Evolutionary conservation across 1,140 invertebrate species (phyloP).

Genomic region (Archivesica marissinica): DNA sequence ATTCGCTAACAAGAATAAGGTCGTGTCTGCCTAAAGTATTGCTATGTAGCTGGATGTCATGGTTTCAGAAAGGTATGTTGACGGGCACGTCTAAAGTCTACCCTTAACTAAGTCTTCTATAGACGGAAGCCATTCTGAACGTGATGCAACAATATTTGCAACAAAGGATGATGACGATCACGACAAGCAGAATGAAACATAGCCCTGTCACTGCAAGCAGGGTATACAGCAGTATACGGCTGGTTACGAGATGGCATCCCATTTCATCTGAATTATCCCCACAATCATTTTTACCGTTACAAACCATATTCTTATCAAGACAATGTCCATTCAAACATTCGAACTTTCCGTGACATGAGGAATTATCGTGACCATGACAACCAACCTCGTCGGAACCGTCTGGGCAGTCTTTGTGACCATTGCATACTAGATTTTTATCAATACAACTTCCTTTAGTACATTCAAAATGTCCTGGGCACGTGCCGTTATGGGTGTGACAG

Average conservation of each 20-base stretch:
- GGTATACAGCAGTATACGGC: neutral
- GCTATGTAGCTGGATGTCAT: too few species aligned
- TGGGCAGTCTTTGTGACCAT: slow-evolving; percentile 30
- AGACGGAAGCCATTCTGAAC: neutral
- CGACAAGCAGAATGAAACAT: neutral
- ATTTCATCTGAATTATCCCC: slow-evolving; percentile 29
- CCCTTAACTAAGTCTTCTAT: slow-evolving; percentile 12
- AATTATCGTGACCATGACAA: neutral
- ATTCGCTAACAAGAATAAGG: too few species aligned
- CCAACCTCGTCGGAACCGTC: slow-evolving; percentile 30
- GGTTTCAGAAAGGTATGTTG: too few species aligned
- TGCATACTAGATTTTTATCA: slow-evolving; percentile 44
- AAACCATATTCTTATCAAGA: slow-evolving; percentile 24
- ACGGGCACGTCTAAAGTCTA: too few species aligned
- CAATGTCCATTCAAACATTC: slow-evolving; percentile 34
- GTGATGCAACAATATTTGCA: slow-evolving; percentile 21
- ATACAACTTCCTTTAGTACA: slow-evolving; percentile 21
- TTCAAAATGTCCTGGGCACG: slow-evolving; percentile 3
- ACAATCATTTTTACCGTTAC: slow-evolving; percentile 39
- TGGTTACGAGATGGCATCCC: slow-evolving; percentile 22
- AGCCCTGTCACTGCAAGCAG: neutral
- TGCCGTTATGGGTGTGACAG: slow-evolving; percentile 18
- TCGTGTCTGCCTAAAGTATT: too few species aligned
- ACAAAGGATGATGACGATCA: slow-evolving; percentile 21
- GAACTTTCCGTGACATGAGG: slow-evolving; percentile 1